Evolutionary conservation across 2,797 vertebrate genomes (phyloP).

Genomic region (Yasuhikotakia modesta): DNA sequence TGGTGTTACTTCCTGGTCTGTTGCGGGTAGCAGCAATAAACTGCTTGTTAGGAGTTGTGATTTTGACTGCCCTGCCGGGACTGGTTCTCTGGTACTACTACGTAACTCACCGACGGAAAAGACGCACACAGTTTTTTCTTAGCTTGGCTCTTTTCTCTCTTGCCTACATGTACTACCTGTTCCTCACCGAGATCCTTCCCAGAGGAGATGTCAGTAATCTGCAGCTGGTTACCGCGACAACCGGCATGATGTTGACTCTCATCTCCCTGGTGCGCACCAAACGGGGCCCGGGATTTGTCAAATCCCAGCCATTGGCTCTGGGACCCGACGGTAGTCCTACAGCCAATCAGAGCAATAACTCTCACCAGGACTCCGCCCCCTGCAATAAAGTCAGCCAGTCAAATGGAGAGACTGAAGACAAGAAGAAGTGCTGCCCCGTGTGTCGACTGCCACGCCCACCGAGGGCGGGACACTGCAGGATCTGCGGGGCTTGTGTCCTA

Average conservation of each 20-base stretch:
- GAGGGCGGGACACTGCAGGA: constrained; percentile 90
- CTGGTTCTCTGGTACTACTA: constrained; percentile 96
- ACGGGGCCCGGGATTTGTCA: constrained; percentile 85
- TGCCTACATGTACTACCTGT: constrained; percentile 93
- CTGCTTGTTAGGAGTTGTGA: constrained; percentile 80
- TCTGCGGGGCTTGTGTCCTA: constrained; percentile 90
- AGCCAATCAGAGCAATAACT: constrained; percentile 64
- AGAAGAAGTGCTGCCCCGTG: constrained; percentile 79
- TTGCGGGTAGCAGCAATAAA: constrained; percentile 89
- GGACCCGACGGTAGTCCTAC: constrained; percentile 59
- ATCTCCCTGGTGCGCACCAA: constrained; percentile 81
- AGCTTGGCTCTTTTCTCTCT: constrained; percentile 94
- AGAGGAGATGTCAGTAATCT: constrained; percentile 72
- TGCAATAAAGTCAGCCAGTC: constrained; percentile 60
- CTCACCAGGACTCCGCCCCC: constrained; percentile 55
- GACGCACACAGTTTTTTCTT: constrained; percentile 90
- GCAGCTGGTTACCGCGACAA: constrained; percentile 78
- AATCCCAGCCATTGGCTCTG: constrained; percentile 40
- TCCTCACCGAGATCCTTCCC: constrained; percentile 85
- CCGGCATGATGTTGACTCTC: constrained; percentile 82
- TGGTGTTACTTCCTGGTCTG: constrained; percentile 85
- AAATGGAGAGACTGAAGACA: constrained; percentile 43
- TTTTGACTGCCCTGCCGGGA: constrained; percentile 82
- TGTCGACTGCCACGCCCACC: constrained; percentile 85
- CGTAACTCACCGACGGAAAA: constrained; percentile 89